phyloP scores from a whole-genome alignment of 2,888 invertebrate species.

The Lasioglossum figueresi region DNA sequence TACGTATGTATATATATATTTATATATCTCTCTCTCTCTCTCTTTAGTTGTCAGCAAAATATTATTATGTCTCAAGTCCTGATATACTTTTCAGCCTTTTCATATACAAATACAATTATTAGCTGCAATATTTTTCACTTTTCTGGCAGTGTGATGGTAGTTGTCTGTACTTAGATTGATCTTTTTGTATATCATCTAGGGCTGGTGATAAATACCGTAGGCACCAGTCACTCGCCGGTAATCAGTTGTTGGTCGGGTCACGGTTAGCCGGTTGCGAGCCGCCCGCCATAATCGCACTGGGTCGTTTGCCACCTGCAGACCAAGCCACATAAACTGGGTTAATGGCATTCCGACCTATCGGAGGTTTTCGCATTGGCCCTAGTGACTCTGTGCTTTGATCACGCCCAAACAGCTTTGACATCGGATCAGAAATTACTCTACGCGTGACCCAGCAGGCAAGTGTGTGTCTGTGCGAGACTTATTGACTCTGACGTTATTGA shows the following conservation, averaged over 20 bases:
- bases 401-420: conserved; percentile 81
- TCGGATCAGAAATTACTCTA: conserved; percentile 81
- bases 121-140: conserved; percentile 73
- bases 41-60: conserved; percentile 72
- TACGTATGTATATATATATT: conserved; percentile 58
- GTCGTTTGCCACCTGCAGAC: conserved; percentile 84
- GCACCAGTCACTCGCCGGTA: conserved; percentile 83
- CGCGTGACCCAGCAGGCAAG: conserved; percentile 83
- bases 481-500: conserved; percentile 80
- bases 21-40: conserved; percentile 59
- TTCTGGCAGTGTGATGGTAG: conserved; percentile 76
- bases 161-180: conserved; percentile 77
- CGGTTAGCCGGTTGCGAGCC: conserved; percentile 82
- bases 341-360: conserved; percentile 83
- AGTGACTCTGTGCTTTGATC: conserved; percentile 83
- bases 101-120: conserved; percentile 69
- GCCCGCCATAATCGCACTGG: conserved; percentile 82
- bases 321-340: conserved; percentile 84
- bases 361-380: conserved; percentile 81
- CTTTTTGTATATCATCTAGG: conserved; percentile 81
- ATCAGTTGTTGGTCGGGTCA: conserved; percentile 82
- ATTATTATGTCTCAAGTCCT: conserved; percentile 69
- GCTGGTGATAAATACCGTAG: conserved; percentile 84
- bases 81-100: conserved; percentile 73
- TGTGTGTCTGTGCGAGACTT: conserved; percentile 81